These are phyloP conservation scores for Otocyon megalotis DNA, from an alignment of 2,113 vertebrate genomes.

Conservation along the genomic window DNA sequence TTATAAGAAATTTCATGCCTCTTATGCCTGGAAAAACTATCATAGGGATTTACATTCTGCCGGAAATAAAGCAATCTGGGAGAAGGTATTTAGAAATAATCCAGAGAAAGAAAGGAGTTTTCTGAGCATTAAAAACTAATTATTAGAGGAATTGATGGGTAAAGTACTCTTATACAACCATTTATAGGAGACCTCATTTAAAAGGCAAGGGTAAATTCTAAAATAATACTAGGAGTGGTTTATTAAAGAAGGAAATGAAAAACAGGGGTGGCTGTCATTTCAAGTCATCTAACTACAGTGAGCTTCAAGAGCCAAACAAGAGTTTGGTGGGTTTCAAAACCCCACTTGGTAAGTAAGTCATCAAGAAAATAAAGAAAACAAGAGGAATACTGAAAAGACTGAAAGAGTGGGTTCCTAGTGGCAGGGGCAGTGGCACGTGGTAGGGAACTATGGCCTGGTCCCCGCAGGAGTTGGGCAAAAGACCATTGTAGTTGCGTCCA, in stretches of 20 bases:
- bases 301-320: background rate
- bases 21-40: background rate
- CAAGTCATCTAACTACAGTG: background rate
- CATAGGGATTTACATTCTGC: background rate
- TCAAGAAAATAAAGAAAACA: background rate
- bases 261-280: background rate
- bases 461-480: background rate
- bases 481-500: background rate
- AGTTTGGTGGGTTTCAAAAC: background rate
- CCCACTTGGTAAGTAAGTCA: background rate
- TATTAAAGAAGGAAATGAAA: background rate
- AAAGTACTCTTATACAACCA: background rate
- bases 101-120: background rate
- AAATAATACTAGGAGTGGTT: background rate
- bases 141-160: background rate
- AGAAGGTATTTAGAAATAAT: background rate
- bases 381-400: background rate
- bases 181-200: background rate
- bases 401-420: background rate
- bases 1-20: background rate
- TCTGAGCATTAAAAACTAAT: background rate
- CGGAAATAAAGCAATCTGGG: background rate
- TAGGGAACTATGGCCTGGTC: background rate
- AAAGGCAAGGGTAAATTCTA: background rate
- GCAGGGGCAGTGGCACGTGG: background rate